Percentiles rank a stretch among this genome's conserved stretches.
These are phyloP conservation scores for Hypolimnas misippus DNA, from an alignment of 2,888 invertebrate genomes.

Conservation along the genomic window DNA sequence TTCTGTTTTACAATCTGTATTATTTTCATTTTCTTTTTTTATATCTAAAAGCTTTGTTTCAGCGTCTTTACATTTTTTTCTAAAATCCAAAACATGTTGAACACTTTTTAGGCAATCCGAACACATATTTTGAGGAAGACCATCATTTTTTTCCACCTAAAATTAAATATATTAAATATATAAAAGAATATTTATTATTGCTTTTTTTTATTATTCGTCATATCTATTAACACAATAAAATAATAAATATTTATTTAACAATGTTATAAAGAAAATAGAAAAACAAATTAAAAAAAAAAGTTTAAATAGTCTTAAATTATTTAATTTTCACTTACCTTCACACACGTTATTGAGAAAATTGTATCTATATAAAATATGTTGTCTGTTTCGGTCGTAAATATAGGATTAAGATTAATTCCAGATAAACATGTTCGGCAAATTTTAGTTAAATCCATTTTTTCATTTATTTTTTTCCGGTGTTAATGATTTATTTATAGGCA, in stretches of 20 bases:
- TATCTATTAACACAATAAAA: too few species aligned
- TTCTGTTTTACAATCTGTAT: conserved; percentile 2
- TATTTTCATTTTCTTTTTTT: not conserved
- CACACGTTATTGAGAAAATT: conserved; percentile 50
- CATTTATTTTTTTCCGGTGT: not conserved
- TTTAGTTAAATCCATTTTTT: conserved; percentile 46
- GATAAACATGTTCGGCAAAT: conserved; percentile 56
- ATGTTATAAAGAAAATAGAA: not conserved
- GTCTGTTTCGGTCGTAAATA: conserved; percentile 46
- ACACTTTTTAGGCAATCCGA: conserved; percentile 45
- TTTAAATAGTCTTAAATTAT: not conserved
- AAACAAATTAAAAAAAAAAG: not conserved
- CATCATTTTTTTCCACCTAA: conserved; percentile 53
- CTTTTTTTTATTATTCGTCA: too few species aligned
- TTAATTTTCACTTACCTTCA: conserved; percentile 48
- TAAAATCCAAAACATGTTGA: conserved; percentile 52
- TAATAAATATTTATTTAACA: not conserved
- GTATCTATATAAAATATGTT: conserved; percentile 42
- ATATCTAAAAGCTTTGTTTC: conserved; percentile 48
- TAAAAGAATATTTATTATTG: too few species aligned
- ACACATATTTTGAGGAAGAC: conserved; percentile 60
- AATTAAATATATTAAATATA: conserved; percentile 30
- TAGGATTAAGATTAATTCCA: conserved; percentile 46
- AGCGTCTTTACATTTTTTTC: conserved; percentile 51
- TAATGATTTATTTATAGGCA: not conserved